A percentile compares a stretch with the other conserved stretches of the same genome.
Evolutionary conservation across 2,888 invertebrate species (phyloP).

Genomic region (Pandemis cinnamomeana): DNA sequence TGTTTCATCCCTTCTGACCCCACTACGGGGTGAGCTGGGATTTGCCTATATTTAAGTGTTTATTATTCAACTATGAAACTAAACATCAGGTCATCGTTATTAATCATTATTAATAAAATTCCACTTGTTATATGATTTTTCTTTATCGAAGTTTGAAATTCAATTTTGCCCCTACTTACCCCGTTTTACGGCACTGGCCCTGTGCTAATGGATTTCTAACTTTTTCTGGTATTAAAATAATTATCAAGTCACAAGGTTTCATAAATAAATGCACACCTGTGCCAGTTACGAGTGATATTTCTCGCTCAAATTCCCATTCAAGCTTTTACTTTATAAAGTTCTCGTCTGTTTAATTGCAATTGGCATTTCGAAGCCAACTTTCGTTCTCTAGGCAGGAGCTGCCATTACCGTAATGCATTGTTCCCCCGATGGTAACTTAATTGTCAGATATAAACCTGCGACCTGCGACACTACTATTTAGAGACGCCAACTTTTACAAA

Average conservation of each 20-base stretch:
- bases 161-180: too few relatives aligned
- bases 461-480: conserved; percentile 12
- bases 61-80: too few relatives aligned
- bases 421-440: conserved; percentile 6
- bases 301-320: not conserved
- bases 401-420: conserved; percentile 8
- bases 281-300: not conserved
- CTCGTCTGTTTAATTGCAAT: not conserved
- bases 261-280: too few relatives aligned
- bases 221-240: not conserved
- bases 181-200: too few relatives aligned
- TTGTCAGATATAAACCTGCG: not conserved
- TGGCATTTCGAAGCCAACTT: not conserved
- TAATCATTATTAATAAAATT: too few relatives aligned
- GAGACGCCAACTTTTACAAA: conserved; percentile 30
- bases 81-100: too few relatives aligned
- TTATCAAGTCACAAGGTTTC: not conserved
- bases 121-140: too few relatives aligned
- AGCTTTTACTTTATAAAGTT: not conserved
- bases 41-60: too few relatives aligned
- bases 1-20: too few relatives aligned
- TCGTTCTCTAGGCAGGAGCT: not conserved
- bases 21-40: too few relatives aligned
- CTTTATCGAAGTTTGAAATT: too few relatives aligned
- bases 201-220: too few relatives aligned